A percentile compares a stretch with the other conserved stretches of the same genome.
phyloP scores from a whole-genome alignment of 2,113 vertebrate genomes.

The Erythrolamprus reginae region DNA sequence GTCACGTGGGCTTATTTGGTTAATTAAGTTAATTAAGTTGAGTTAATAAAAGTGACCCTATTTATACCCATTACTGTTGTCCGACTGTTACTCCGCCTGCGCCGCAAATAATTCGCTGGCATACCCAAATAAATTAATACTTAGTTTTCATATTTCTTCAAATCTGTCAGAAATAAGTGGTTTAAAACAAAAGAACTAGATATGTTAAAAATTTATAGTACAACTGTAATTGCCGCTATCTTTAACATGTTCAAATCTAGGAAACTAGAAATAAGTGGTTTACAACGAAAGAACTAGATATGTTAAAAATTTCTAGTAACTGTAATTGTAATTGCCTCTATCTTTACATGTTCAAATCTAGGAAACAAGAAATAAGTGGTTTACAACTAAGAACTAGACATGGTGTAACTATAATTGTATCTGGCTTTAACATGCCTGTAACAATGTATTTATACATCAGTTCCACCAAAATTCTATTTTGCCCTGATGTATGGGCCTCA shows the following conservation, averaged over 20 bases:
- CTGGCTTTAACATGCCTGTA: slow-evolving; percentile 14
- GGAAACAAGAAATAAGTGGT: not conserved
- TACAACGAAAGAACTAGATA: slow-evolving; percentile 10
- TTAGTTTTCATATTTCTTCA: not conserved
- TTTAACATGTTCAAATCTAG: not conserved
- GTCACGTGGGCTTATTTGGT: too few relatives aligned
- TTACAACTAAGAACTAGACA: slow-evolving; percentile 9
- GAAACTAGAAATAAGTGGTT: not conserved
- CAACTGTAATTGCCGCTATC: slow-evolving; percentile 18
- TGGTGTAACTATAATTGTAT: slow-evolving; percentile 18
- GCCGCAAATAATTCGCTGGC: not conserved
- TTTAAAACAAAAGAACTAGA: slow-evolving; percentile 1
- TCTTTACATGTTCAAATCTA: not conserved
- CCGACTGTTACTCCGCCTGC: too few relatives aligned
- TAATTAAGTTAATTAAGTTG: too few relatives aligned
- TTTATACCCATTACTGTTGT: too few relatives aligned
- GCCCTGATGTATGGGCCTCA: slow-evolving; percentile 35
- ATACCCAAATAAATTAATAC: not conserved
- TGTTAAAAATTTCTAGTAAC: too few relatives aligned
- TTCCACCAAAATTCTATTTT: slow-evolving; percentile 28
- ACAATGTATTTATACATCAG: slow-evolving; percentile 37
- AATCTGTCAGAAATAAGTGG: not conserved
- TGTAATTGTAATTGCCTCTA: slow-evolving; percentile 16
- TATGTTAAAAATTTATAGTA: too few relatives aligned
- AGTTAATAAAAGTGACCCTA: too few relatives aligned